Evolutionary conservation across 2,113 vertebrate species (phyloP), one percentile per base, ranked within the genome.

Genomic region (Emydocephalus ijimae): DNA sequence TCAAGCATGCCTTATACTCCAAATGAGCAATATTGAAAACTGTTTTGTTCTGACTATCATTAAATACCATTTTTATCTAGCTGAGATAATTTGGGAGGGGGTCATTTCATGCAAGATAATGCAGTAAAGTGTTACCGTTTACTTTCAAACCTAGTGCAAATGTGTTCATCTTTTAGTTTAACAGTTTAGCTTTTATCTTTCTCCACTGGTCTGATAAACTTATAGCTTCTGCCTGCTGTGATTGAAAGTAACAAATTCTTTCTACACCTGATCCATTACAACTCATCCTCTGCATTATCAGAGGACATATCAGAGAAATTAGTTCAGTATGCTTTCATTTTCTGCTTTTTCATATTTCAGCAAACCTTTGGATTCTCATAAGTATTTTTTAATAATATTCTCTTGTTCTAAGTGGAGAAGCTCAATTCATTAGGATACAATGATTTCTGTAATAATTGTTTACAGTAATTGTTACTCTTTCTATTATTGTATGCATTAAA

Each of bases 161-260:
- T 96, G 11, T 96, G 94, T 91, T 95, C 89, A 81, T 89, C 95
- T 96, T 96, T 95, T 93, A 96, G 91, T 89, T 69, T 69, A 69
- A 14, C 89, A 92, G 45, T 93, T 94, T 50, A 96, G 96, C 29
- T 54, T 48, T 48, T 55, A 12, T 95, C 88, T 85, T 91, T 85
- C 74, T 91, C 94, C 92, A 93, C 0, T 56, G 90, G 93, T 96
- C 96, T 96, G 96, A 96, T 95, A 96, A 97, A 88, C 94, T 96
- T 87, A 21, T 92, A 91, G 91, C 88, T 81, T 93, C 92, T 96
- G 94, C 95, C 95, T 92, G 93, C 96, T 93, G 94, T 87, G 94
- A 96, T 96, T 97, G 96, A 97, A 98, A 95, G 95, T 96, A 97
- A 98, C 96, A 88, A 64, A 61, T 95, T 39, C 21, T 50, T n/a